phyloP scores from a whole-genome alignment of 2,888 invertebrate species.

The Nomada ferruginata region DNA sequence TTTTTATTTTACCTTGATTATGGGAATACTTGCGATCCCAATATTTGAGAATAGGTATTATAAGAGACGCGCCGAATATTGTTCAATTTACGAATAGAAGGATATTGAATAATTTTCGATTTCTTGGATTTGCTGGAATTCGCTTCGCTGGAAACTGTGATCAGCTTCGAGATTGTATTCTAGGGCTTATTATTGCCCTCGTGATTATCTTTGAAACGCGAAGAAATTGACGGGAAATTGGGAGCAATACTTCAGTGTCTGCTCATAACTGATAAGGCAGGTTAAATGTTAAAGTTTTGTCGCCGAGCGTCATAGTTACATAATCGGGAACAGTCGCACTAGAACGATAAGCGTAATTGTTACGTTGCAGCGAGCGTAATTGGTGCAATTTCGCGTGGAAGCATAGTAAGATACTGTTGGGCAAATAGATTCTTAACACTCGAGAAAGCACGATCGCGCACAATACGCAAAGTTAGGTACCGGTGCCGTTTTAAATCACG shows the following conservation, averaged over 20 bases:
- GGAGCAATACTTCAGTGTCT: conserved; percentile 26
- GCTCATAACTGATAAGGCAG: conserved; percentile 27
- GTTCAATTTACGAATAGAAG: too few species aligned
- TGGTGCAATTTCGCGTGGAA: conserved; percentile 33
- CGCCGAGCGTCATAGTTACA: conserved; percentile 45
- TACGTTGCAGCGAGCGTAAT: conserved; percentile 26
- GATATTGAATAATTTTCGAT: too few species aligned
- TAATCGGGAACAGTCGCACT: conserved; percentile 53
- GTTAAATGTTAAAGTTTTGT: conserved; percentile 53
- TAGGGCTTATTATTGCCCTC: not conserved
- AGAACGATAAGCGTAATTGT: conserved; percentile 60
- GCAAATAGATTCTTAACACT: conserved; percentile 19
- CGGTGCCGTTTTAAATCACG: conserved; percentile 8
- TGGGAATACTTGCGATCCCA: too few species aligned
- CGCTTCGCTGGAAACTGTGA: too few species aligned
- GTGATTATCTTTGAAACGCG: not conserved
- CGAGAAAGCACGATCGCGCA: conserved; percentile 23
- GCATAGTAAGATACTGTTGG: conserved; percentile 12
- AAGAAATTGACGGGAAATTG: not conserved
- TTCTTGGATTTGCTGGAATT: too few species aligned
- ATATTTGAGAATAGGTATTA: too few species aligned
- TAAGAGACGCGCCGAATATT: too few species aligned
- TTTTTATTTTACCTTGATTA: too few species aligned
- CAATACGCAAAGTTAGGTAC: conserved; percentile 13
- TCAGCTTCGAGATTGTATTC: too few species aligned